A percentile compares a stretch with the other conserved stretches of the same genome.
Conservation (phyloP, 2,113 vertebrate species). For the Thunnus maccoyii region DNA sequence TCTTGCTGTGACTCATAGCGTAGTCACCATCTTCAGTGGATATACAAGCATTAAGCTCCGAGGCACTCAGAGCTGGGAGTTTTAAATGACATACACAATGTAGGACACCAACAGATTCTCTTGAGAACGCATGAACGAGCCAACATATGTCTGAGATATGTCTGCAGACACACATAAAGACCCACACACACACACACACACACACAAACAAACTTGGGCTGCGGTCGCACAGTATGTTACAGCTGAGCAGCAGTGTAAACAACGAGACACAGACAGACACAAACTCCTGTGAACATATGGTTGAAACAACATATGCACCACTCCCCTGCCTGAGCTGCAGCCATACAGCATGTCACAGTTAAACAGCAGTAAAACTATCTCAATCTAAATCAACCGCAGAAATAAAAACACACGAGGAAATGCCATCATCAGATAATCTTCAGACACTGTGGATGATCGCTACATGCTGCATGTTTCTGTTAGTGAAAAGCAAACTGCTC, state of each 20-base stretch:
- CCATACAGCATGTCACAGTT: neutral
- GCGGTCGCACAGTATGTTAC: slow-evolving; percentile 28
- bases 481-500: neutral
- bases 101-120: slow-evolving; percentile 14
- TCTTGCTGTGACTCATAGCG: slow-evolving; percentile 35
- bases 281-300: slow-evolving; percentile 32
- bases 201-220: slow-evolving; percentile 12
- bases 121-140: neutral
- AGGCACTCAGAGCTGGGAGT: slow-evolving; percentile 7
- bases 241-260: slow-evolving; percentile 60
- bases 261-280: slow-evolving; percentile 20
- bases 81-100: slow-evolving; percentile 43
- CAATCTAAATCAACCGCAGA: neutral
- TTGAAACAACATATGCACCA: slow-evolving; percentile 10
- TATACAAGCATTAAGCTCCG: slow-evolving; percentile 49
- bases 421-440: neutral
- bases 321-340: slow-evolving; percentile 1
- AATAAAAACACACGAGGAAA: slow-evolving; percentile 19
- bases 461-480: neutral
- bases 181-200: slow-evolving; percentile 12
- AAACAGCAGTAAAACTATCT: slow-evolving; percentile 36
- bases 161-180: neutral
- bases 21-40: slow-evolving; percentile 30
- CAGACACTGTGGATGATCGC: neutral
- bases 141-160: slow-evolving; percentile 5